Percentiles rank a stretch among this genome's conserved stretches.
These are phyloP conservation scores for Sciurus vulgaris DNA, from an alignment of 2,797 vertebrate species.

Conservation along the genomic window DNA sequence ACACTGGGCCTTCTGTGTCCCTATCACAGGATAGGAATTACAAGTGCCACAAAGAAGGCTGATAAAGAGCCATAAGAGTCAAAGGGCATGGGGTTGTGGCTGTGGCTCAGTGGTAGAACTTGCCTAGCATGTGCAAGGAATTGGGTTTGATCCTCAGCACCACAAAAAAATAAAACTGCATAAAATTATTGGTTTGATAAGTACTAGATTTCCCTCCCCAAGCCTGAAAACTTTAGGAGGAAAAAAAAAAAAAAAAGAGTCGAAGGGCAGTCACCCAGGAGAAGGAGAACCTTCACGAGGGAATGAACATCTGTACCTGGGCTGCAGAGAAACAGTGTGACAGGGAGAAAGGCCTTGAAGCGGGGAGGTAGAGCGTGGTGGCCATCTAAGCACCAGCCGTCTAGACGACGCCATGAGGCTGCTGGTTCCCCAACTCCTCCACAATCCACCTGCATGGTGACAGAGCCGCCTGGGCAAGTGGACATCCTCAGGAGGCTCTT, in stretches of 20 bases:
- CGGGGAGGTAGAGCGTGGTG: accelerated
- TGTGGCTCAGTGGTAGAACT: too few species aligned
- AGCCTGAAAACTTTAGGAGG: too few species aligned
- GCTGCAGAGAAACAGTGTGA: background rate
- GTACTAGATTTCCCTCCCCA: too few species aligned
- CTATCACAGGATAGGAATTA: background rate
- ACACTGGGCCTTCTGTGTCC: background rate
- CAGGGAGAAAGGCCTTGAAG: background rate
- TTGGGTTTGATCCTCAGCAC: too few species aligned
- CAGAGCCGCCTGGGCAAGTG: too few species aligned
- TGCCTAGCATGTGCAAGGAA: too few species aligned
- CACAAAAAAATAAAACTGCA: too few species aligned
- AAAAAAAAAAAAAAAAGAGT: too few species aligned
- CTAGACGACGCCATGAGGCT: background rate
- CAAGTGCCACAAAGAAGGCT: too few species aligned
- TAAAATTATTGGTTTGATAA: too few species aligned
- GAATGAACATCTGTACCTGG: background rate
- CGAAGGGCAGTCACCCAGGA: background rate
- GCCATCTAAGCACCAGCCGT: background rate
- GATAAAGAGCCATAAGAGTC: background rate
- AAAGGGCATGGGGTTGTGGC: too few species aligned
- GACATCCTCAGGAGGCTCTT: background rate
- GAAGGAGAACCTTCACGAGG: background rate
- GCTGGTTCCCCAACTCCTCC: too few species aligned
- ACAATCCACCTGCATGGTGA: accelerated